Conservation (phyloP, 2,113 vertebrate genomes). For the Tinamus guttatus region DNA sequence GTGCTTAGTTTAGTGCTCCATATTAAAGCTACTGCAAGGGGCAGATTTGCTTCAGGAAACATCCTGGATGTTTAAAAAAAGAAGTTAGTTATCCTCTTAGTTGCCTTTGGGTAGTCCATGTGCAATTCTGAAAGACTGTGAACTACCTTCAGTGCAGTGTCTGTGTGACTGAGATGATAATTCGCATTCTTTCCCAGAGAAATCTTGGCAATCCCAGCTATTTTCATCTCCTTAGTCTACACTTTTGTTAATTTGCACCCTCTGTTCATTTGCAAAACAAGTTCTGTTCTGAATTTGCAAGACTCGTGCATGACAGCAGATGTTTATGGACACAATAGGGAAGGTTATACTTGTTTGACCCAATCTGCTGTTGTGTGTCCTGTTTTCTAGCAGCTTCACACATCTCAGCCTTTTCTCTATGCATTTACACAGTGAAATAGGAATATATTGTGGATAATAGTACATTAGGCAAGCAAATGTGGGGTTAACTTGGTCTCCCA, state of each 20-base stretch:
- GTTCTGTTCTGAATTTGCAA: neutral
- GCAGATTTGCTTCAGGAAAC: neutral
- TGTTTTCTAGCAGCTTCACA: neutral
- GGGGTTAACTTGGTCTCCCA: neutral
- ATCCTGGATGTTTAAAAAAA: neutral
- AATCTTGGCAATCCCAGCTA: neutral
- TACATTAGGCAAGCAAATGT: neutral
- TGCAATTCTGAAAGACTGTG: neutral
- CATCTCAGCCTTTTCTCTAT: neutral
- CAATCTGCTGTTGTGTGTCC: neutral
- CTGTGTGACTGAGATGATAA: neutral
- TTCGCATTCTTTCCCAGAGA: neutral
- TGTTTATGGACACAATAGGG: neutral
- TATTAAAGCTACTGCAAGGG: neutral
- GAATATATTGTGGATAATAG: neutral
- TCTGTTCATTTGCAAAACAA: neutral
- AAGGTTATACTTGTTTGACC: neutral
- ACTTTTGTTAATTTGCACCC: neutral
- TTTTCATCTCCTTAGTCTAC: neutral
- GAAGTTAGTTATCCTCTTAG: neutral
- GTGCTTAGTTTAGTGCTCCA: neutral
- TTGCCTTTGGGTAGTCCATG: neutral
- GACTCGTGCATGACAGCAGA: neutral
- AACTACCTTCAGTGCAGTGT: neutral
- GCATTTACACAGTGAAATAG: neutral